Evolutionary conservation across 2,797 vertebrate genomes (phyloP).

Genomic region (Pseudotriccus pelzelni): DNA sequence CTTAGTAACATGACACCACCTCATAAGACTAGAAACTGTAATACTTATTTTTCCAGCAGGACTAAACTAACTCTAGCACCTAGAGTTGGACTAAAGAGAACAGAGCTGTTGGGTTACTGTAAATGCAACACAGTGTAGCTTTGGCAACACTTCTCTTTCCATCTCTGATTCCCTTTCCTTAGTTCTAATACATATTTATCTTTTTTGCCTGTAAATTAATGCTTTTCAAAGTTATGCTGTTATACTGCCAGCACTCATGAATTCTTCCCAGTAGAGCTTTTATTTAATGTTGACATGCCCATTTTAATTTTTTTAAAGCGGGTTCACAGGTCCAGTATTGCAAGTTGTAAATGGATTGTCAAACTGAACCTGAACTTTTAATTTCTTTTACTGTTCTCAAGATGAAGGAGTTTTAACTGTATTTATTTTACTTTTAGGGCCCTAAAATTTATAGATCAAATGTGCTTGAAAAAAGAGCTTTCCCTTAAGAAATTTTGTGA

Average conservation of each 20-base stretch:
- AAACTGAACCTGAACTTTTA: background rate
- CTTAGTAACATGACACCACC: background rate
- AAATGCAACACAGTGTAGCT: background rate
- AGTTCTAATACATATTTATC: background rate
- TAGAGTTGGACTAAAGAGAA: background rate
- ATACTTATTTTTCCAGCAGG: background rate
- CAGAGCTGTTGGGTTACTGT: background rate
- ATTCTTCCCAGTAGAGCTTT: background rate
- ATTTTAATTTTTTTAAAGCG: background rate
- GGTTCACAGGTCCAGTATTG: background rate
- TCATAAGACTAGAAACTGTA: background rate
- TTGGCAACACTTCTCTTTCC: background rate
- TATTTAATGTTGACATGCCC: background rate
- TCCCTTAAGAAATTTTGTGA: constrained; percentile 14
- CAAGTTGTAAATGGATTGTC: background rate
- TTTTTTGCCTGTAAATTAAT: background rate
- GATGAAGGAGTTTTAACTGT: background rate
- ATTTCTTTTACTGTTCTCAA: background rate
- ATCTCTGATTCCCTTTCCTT: background rate
- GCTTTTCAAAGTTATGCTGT: background rate
- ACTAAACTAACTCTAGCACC: background rate
- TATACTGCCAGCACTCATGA: background rate
- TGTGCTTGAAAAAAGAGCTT: background rate
- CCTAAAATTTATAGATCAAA: constrained; percentile 32
- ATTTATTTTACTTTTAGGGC: background rate